Evolutionary conservation across 2,113 vertebrate genomes (phyloP), one percentile per base, ranked within the genome.

Genomic region (Australoheros scitulus): DNA sequence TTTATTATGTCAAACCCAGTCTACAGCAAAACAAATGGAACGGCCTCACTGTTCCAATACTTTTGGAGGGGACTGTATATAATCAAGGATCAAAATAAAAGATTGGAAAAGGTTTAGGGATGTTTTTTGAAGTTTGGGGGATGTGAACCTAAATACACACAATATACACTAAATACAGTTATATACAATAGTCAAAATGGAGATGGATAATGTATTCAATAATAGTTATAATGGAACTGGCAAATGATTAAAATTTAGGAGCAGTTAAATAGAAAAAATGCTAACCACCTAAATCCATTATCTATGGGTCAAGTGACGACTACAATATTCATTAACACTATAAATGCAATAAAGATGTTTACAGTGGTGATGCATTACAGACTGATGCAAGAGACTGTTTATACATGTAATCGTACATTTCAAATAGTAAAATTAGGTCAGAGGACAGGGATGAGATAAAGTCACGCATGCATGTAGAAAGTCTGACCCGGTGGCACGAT

Each of bases 371-470:
- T 29, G 17, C 22, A 34, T 60, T 7, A 29, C 13, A 60, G 57
- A 24, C 76, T 80, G 84, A 83, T 20, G 82, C 43, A 87, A 86
- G 79, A 80, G 8, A 2, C 8, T n/a, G 22, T 57, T 75, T 52
- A 8, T n/a, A 38, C 1, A 11, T 61, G 58, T 70, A 26, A 63
- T 58, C n/a, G 4, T 41, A 15, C 17, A 29, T 55, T 52, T 57
- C 77, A 57, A 78, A 70, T 2, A 70, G 60, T 22, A 78, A 61
- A 87, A 78, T 56, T 76, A 34, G 60, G 87, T 58, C 65, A 77
- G 7, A 89, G 81, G 74, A 70, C 78, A 85, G 50, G 0, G 34
- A 86, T 59, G 32, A 80, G 75, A 70, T 87, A 24, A 83, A 22
- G 15, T 22, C 52, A 64, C n/a, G 59, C 63, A 58, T 59, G 38